phyloP scores from a whole-genome alignment of 2,888 invertebrate species.

The Diadromus collaris region DNA sequence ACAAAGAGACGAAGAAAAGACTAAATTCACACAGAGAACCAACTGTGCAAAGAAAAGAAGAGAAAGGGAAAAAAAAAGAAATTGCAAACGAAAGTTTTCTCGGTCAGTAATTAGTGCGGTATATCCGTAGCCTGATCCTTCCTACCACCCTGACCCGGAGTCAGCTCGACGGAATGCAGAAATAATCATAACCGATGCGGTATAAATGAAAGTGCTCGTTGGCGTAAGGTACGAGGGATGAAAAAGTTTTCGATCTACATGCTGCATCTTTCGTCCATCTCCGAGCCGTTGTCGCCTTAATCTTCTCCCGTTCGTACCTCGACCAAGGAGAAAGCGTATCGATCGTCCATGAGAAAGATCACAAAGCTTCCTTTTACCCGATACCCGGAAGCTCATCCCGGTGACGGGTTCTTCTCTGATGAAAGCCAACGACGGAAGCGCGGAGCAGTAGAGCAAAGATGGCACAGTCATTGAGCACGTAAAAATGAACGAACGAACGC shows the following conservation, averaged over 20 bases:
- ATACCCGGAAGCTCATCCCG: conserved; percentile 55
- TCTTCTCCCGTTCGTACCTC: conserved; percentile 3
- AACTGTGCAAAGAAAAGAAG: no score
- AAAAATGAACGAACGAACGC: background rate
- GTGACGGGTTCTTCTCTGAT: conserved; percentile 36
- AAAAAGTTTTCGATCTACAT: conserved; percentile 27
- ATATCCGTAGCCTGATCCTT: background rate
- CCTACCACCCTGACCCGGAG: background rate
- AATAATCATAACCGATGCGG: conserved; percentile 18
- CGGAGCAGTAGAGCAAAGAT: background rate
- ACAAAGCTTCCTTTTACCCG: conserved; percentile 53
- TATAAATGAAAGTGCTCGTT: conserved; percentile 18
- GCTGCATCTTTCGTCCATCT: conserved; percentile 9
- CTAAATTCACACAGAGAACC: background rate
- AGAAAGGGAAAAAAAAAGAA: background rate
- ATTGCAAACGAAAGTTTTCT: background rate
- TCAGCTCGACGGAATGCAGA: background rate
- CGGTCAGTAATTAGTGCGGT: conserved; percentile 22
- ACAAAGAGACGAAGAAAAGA: conserved; percentile 9
- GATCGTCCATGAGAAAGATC: conserved; percentile 46
- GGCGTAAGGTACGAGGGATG: background rate
- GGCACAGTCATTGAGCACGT: conserved; percentile 22
- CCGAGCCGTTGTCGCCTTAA: conserved; percentile 2
- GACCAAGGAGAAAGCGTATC: conserved; percentile 35
- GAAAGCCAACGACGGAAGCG: conserved; percentile 33